Evolutionary conservation across 1,140 invertebrate species (phyloP).

Genomic region (Nasonia longicornis): DNA sequence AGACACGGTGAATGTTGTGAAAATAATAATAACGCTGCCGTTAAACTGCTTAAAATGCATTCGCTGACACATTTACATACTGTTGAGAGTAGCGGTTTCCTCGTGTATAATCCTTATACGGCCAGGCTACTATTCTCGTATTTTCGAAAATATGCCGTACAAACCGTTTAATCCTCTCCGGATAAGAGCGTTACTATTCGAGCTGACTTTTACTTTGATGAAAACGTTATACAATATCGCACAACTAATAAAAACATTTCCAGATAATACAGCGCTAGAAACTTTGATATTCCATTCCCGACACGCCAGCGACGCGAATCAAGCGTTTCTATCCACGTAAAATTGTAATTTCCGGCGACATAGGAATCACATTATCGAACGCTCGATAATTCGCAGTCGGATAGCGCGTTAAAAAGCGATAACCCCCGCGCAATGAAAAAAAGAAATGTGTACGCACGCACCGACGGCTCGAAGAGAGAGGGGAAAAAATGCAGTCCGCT

Average conservation of each 20-base stretch:
- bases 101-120: not conserved
- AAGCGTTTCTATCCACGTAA: not conserved
- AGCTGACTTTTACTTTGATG: too few species aligned
- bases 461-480: not conserved
- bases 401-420: not conserved
- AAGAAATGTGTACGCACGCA: not conserved
- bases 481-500: constrained; percentile 6
- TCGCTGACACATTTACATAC: not conserved
- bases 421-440: not conserved
- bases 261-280: not conserved
- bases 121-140: not conserved
- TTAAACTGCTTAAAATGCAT: constrained; percentile 4
- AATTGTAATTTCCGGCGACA: not conserved
- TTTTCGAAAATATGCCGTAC: not conserved
- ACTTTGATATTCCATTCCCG: not conserved
- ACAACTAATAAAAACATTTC: too few species aligned
- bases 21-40: not conserved
- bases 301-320: not conserved
- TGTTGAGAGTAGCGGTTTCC: not conserved
- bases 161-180: not conserved
- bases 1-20: too few species aligned
- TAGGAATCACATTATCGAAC: not conserved
- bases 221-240: too few species aligned
- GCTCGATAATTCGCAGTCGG: not conserved
- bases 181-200: not conserved